Evolutionary conservation across 2,888 invertebrate species (phyloP).

Genomic region (Pristionchus entomophagus): DNA sequence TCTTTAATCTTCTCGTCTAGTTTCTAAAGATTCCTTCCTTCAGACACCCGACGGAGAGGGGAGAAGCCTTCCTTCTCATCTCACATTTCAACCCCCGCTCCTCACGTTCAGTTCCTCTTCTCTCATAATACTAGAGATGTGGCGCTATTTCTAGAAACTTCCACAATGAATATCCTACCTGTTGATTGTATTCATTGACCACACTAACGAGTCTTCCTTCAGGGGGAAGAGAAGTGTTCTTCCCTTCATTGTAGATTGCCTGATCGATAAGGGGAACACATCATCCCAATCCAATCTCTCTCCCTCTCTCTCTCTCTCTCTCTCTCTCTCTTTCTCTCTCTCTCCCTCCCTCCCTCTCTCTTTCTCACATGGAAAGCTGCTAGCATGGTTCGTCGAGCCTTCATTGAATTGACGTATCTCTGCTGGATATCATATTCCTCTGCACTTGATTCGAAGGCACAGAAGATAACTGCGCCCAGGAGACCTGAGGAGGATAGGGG

Average conservation of each 20-base stretch:
- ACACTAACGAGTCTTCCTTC: slow-evolving; percentile 5
- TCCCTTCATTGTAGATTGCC: slow-evolving; percentile 34
- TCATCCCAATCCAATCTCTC: too few species aligned
- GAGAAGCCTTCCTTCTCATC: not conserved
- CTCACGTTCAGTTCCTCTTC: slow-evolving; percentile 22
- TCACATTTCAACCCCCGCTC: not conserved
- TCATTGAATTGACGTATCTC: not conserved
- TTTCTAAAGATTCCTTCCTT: not conserved
- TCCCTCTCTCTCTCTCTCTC: not conserved
- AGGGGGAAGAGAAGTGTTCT: slow-evolving; percentile 30
- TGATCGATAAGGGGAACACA: not conserved
- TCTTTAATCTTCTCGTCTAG: not conserved
- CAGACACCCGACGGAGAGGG: not conserved
- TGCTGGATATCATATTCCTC: slow-evolving; percentile 50
- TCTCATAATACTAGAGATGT: not conserved
- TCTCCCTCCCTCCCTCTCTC: not conserved
- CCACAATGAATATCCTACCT: slow-evolving; percentile 37
- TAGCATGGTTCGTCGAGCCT: slow-evolving; percentile 27
- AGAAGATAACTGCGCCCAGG: slow-evolving; percentile 67
- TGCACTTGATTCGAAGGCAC: slow-evolving; percentile 60
- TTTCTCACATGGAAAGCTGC: slow-evolving; percentile 35
- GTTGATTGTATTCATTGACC: slow-evolving; percentile 46
- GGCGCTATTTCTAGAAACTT: not conserved
- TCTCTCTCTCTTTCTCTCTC: not conserved
- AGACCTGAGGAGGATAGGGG: slow-evolving; percentile 46